A percentile compares a stretch with the other conserved stretches of the same genome.
Conservation (phyloP, 2,888 invertebrate species). For the Lissonota sp. region DNA sequence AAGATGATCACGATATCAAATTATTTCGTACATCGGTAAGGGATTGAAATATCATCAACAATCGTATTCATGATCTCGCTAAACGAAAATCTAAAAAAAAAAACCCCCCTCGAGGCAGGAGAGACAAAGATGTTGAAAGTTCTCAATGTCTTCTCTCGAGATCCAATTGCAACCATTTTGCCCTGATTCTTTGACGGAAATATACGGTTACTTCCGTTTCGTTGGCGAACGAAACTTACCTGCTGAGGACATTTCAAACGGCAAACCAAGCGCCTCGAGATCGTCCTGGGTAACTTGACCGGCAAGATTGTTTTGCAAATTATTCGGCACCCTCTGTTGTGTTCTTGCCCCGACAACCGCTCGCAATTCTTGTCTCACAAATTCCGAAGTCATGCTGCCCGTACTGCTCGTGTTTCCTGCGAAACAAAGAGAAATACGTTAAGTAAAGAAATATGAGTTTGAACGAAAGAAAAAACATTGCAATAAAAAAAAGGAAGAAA, state of each 20-base stretch:
- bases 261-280: constrained; percentile 89
- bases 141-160: constrained; percentile 74
- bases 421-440: constrained; percentile 74
- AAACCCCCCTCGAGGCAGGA: too few species aligned
- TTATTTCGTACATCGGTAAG: too few species aligned
- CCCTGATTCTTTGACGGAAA: too few species aligned
- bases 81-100: background rate
- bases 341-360: constrained; percentile 95
- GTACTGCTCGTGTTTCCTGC: constrained; percentile 85
- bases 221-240: constrained; percentile 83
- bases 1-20: constrained; percentile 29
- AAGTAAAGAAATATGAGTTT: background rate
- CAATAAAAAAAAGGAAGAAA: constrained; percentile 11
- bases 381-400: constrained; percentile 91
- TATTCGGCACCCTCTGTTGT: constrained; percentile 83
- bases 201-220: constrained; percentile 72
- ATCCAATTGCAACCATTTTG: too few species aligned
- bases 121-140: constrained; percentile 55
- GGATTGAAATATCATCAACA: too few species aligned
- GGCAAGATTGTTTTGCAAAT: constrained; percentile 80
- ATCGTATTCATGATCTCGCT: background rate
- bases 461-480: constrained; percentile 19
- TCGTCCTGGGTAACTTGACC: constrained; percentile 86
- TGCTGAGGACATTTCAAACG: constrained; percentile 88
- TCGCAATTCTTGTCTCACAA: constrained; percentile 95